Conservation (phyloP, 2,113 vertebrate species). For the Indicator maculatus region DNA sequence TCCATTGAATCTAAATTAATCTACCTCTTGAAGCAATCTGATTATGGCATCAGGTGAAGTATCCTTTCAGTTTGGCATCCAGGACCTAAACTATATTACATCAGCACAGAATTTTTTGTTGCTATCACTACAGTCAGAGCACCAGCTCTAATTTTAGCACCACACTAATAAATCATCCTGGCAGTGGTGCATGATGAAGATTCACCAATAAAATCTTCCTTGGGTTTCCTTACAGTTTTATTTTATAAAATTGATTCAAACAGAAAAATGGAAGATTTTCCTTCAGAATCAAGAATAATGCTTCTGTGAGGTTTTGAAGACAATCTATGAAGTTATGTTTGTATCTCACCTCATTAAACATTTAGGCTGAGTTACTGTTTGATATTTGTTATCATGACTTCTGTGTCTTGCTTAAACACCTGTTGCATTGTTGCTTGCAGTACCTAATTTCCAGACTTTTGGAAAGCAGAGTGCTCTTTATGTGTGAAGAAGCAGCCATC, state of each 20-base stretch:
- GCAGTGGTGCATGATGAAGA: not conserved
- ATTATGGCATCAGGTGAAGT: not conserved
- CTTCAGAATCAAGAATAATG: not conserved
- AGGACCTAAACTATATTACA: not conserved
- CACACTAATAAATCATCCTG: not conserved
- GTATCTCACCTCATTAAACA: slow-evolving; percentile 33
- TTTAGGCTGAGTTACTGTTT: not conserved
- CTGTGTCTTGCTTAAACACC: not conserved
- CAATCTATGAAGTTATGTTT: slow-evolving; percentile 19
- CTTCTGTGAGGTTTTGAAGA: not conserved
- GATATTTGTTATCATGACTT: slow-evolving; percentile 10
- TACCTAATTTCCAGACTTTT: not conserved
- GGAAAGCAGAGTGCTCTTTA: not conserved
- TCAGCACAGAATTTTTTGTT: slow-evolving; percentile 15
- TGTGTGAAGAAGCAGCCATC: not conserved
- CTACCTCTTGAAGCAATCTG: not conserved
- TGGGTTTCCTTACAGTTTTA: not conserved
- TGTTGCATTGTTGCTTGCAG: not conserved
- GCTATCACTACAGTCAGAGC: not conserved
- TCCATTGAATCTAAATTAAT: slow-evolving; percentile 25
- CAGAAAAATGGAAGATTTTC: slow-evolving; percentile 8
- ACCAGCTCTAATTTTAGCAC: not conserved
- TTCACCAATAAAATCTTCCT: not conserved
- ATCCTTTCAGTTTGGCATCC: not conserved
- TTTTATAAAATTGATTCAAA: slow-evolving; percentile 26